Evolutionary conservation across 2,113 vertebrate species (phyloP).

Genomic region (Bothrops jararaca): DNA sequence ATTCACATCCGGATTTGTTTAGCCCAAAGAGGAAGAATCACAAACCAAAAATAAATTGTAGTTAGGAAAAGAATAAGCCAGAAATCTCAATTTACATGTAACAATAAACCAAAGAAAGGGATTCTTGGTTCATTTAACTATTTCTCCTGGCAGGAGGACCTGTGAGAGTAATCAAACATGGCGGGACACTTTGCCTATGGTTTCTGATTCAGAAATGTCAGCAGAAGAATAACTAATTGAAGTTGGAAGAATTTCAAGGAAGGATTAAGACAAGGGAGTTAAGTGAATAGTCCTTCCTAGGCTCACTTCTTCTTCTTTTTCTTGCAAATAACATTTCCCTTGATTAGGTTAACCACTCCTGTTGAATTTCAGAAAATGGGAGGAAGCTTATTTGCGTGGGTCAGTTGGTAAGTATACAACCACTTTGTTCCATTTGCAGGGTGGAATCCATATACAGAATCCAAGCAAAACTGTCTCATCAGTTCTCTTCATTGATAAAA

Average conservation of each 20-base stretch:
- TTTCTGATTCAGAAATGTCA: background rate
- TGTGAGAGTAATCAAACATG: background rate
- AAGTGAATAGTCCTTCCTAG: background rate
- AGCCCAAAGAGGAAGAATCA: background rate
- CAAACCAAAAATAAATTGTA: background rate
- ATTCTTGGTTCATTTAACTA: background rate
- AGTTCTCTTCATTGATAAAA: background rate
- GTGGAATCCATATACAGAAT: background rate
- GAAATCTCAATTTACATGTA: background rate
- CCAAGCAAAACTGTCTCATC: background rate
- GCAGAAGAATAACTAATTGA: background rate
- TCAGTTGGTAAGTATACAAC: background rate
- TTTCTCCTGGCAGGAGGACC: background rate
- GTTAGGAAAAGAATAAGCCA: background rate
- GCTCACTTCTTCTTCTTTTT: background rate
- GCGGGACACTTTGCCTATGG: background rate
- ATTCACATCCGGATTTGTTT: background rate
- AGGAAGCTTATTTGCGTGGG: background rate
- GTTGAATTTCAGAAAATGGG: background rate
- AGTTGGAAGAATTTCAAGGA: background rate
- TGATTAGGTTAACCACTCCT: background rate
- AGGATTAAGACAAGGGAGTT: background rate
- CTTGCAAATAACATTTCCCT: background rate
- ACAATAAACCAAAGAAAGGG: background rate
- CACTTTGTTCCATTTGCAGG: background rate